phyloP scores from a whole-genome alignment of 2,888 invertebrate species.

The Zhengitettix transpicula region DNA sequence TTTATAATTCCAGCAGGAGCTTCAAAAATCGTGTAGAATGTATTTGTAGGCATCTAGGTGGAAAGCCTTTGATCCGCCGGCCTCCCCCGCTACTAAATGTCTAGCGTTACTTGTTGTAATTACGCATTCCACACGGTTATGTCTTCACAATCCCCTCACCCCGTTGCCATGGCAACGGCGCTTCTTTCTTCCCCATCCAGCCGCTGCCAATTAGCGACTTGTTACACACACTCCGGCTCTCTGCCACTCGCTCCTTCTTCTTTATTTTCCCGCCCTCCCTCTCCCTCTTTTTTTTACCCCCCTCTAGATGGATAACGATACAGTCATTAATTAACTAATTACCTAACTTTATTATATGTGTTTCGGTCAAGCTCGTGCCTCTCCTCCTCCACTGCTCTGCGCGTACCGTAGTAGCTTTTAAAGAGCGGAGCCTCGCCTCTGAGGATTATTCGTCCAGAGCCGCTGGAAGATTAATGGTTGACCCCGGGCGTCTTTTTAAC shows the following conservation, averaged over 20 bases:
- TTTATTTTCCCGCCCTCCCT: background rate
- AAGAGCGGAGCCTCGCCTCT: too few relatives aligned
- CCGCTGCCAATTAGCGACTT: background rate
- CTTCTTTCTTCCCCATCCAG: background rate
- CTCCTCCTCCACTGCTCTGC: too few relatives aligned
- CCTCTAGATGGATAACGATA: background rate
- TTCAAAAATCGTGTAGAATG: too few relatives aligned
- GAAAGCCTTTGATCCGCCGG: background rate
- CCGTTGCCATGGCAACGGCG: background rate
- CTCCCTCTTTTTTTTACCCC: background rate
- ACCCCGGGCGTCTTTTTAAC: too few relatives aligned
- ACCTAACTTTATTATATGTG: background rate
- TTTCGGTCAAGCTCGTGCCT: background rate
- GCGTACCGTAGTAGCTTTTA: too few relatives aligned
- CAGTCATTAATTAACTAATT: background rate
- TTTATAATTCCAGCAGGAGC: too few relatives aligned
- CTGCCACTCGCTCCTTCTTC: background rate
- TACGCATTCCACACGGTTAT: background rate
- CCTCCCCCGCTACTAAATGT: background rate
- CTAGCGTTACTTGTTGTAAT: background rate
- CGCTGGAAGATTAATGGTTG: too few relatives aligned
- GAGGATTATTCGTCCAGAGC: too few relatives aligned
- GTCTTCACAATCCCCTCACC: background rate
- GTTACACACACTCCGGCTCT: background rate
- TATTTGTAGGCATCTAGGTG: too few relatives aligned